Base-by-base conservation (phyloP, 2,797 vertebrate species). In the Phyllotis vaccarum region DNA sequence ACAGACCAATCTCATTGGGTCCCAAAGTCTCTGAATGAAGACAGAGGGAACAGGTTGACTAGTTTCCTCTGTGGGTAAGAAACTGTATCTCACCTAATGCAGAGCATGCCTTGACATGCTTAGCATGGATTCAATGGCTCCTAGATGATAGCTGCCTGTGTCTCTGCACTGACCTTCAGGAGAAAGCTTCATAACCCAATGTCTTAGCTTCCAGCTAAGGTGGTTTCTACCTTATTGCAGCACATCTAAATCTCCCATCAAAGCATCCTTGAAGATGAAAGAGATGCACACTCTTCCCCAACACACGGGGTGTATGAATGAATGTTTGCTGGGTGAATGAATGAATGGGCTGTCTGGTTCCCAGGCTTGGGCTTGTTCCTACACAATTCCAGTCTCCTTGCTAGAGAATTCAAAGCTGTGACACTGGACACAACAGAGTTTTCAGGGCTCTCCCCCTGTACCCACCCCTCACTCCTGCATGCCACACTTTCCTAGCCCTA, bases 31-130 rank as follows among this genome's bases (percentile, higher is more conserved):
- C 43, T 27, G 19, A 19, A 37, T 27, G 19, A 19, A 37, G 68
- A 34, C 22, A 2, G 6, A 60, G 52, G 16, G 4, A 21, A 11
- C 0, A 1, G 29, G 43, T 13, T 49, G 46, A 34, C 56, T 17
- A 9, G 43, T 58, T n/a, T 64, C 6, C 54, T 79, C 54, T 17
- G 5, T 5, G 62, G 40, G 1, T 60, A 4, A 6, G 31, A 70
- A 66, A 34, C 24, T 6, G 27, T 27, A 22, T 6, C 6, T 68
- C 60, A 85, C 3, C 13, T 43, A 7, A 34, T 12, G 56, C 9
- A 17, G 43, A 46, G 11, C 43, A 5, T 24, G 37, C 21, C 34
- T 70, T 12, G 54, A 62, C 3, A 2, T 11, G 22, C 78, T n/a
- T 11, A 43, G 31, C 3, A 3, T 3, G 21, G 56, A 17, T 11